These are phyloP conservation scores for Apis mellifera DNA, from an alignment of 1,140 invertebrate species.

Conservation along the genomic window DNA sequence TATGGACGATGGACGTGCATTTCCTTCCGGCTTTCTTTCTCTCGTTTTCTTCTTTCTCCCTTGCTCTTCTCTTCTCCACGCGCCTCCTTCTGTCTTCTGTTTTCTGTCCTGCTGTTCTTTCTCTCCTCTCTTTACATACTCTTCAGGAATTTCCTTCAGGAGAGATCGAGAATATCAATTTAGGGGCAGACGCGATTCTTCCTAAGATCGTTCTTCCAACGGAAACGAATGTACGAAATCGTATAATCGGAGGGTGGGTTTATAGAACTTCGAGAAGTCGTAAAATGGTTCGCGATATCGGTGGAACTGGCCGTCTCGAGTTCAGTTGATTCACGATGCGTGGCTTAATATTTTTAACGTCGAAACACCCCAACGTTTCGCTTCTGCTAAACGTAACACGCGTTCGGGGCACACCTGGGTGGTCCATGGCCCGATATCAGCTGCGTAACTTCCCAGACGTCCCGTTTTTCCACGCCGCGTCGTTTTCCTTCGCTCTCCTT, in stretches of 20 bases:
- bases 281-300: no score
- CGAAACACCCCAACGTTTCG: slow-evolving; percentile 24
- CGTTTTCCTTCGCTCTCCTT: slow-evolving; percentile 63
- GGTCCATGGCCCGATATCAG: slow-evolving; percentile 77
- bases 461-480: slow-evolving; percentile 62
- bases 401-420: slow-evolving; percentile 78
- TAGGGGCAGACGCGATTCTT: no score
- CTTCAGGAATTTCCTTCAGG: not conserved
- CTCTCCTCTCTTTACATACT: not conserved
- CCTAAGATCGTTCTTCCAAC: no score
- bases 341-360: slow-evolving; percentile 58
- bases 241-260: no score
- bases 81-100: slow-evolving; percentile 38
- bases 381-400: slow-evolving; percentile 31
- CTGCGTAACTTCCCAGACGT: slow-evolving; percentile 77
- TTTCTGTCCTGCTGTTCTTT: slow-evolving; percentile 19
- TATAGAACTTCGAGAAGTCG: no score
- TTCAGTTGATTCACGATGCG: slow-evolving; percentile 35
- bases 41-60: slow-evolving; percentile 21
- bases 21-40: slow-evolving; percentile 56
- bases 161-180: no score
- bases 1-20: slow-evolving; percentile 66
- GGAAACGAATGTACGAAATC: no score
- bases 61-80: slow-evolving; percentile 5
- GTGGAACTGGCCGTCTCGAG: not conserved